These are phyloP conservation scores for Myzus persicae DNA, from an alignment of 1,140 invertebrate genomes.

Conservation along the genomic window DNA sequence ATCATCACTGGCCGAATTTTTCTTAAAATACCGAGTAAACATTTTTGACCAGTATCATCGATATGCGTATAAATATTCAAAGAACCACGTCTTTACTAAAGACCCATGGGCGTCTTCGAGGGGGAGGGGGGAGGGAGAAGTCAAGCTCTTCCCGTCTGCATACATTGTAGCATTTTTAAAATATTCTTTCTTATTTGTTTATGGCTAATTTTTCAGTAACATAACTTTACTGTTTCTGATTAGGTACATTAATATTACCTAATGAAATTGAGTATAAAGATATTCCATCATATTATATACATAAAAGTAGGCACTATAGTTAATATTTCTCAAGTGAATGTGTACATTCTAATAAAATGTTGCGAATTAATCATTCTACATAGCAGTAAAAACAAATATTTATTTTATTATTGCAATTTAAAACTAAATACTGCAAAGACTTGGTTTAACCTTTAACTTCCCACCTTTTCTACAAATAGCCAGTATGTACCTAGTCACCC, in stretches of 20 bases:
- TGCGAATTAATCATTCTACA: too few species aligned
- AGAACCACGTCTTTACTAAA: too few species aligned
- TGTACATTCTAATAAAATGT: background rate
- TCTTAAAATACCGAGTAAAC: too few species aligned
- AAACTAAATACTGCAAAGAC: background rate
- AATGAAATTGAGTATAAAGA: too few species aligned
- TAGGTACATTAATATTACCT: background rate
- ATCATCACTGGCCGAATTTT: background rate
- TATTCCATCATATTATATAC: background rate
- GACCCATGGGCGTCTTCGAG: background rate
- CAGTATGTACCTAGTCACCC: too few species aligned
- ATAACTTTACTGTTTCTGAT: background rate
- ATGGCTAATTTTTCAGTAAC: background rate
- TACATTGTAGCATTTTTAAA: background rate
- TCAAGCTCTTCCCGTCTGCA: background rate
- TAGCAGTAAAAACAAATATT: too few species aligned
- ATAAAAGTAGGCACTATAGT: background rate
- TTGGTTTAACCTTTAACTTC: too few species aligned
- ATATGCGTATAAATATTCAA: background rate
- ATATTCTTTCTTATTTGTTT: background rate
- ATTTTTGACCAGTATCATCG: background rate
- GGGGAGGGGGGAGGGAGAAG: too few species aligned
- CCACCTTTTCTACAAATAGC: too few species aligned
- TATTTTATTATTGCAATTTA: too few species aligned
- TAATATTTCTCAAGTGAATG: background rate